phyloP scores from a whole-genome alignment of 2,113 vertebrate species.

The Pogona vitticeps region DNA sequence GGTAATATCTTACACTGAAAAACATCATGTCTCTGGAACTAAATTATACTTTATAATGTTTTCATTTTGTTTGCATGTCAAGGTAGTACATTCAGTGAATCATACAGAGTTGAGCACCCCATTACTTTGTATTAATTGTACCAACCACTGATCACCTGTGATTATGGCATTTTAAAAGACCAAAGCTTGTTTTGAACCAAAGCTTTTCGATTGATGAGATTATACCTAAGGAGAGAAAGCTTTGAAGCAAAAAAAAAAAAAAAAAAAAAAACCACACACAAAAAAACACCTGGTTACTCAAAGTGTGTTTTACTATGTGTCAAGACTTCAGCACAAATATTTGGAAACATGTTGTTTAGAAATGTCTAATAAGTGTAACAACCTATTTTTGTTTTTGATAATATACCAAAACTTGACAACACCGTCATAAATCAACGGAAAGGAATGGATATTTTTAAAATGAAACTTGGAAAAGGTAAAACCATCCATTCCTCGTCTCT shows the following conservation, averaged over 20 bases:
- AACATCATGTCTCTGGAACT: neutral
- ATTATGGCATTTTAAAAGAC: conserved; percentile 42
- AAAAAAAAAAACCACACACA: no score
- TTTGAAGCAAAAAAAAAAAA: conserved; percentile 51
- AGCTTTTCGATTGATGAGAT: conserved; percentile 18
- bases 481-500: no score
- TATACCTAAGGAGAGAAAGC: conserved; percentile 42
- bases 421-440: neutral
- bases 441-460: no score
- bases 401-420: no score
- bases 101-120: conserved; percentile 28
- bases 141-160: conserved; percentile 52
- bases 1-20: neutral
- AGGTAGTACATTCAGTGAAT: conserved; percentile 36
- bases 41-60: conserved; percentile 35
- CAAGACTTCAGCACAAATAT: conserved; percentile 48
- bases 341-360: conserved; percentile 36
- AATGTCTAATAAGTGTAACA: conserved; percentile 25
- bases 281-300: conserved; percentile 43
- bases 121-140: conserved; percentile 54
- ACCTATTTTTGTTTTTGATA: conserved; percentile 27
- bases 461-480: no score
- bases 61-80: conserved; percentile 29
- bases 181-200: conserved; percentile 29
- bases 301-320: conserved; percentile 14